A percentile compares a stretch with the other conserved stretches of the same genome.
phyloP scores from a whole-genome alignment of 2,113 vertebrate genomes.

The Corvus moneduloides region DNA sequence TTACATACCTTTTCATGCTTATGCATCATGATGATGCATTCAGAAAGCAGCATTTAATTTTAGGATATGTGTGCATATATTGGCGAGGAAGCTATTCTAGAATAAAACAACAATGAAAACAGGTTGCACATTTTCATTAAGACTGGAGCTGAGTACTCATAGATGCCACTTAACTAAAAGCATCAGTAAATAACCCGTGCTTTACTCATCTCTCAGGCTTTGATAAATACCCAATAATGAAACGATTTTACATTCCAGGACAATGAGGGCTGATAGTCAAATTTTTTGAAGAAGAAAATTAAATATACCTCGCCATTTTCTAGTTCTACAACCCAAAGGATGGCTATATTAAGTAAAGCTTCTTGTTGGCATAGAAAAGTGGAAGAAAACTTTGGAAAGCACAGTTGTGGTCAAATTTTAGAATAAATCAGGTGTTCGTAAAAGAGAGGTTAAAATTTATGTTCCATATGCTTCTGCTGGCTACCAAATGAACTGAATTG shows the following conservation, averaged over 20 bases:
- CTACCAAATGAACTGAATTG: conserved; percentile 62
- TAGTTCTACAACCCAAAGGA: background rate
- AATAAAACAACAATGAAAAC: background rate
- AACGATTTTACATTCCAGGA: background rate
- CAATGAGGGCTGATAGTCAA: background rate
- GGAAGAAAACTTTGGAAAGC: background rate
- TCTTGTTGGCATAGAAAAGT: background rate
- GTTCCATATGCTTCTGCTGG: conserved; percentile 64
- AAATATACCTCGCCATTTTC: background rate
- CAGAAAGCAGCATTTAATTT: background rate
- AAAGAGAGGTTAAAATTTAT: conserved; percentile 72
- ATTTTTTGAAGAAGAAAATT: background rate
- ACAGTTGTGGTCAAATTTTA: conserved; percentile 18
- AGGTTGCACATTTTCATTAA: background rate
- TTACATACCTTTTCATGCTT: background rate
- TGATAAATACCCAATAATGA: background rate
- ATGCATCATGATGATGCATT: background rate
- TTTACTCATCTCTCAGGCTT: background rate
- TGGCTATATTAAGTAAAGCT: background rate
- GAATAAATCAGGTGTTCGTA: conserved; percentile 36
- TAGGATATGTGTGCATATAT: background rate
- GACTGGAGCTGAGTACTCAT: background rate
- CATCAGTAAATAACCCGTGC: background rate
- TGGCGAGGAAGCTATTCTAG: background rate
- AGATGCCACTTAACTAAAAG: background rate